Evolutionary conservation across 2,888 invertebrate species (phyloP), one percentile per base, ranked within the genome.

Genomic region (Patella depressa): DNA sequence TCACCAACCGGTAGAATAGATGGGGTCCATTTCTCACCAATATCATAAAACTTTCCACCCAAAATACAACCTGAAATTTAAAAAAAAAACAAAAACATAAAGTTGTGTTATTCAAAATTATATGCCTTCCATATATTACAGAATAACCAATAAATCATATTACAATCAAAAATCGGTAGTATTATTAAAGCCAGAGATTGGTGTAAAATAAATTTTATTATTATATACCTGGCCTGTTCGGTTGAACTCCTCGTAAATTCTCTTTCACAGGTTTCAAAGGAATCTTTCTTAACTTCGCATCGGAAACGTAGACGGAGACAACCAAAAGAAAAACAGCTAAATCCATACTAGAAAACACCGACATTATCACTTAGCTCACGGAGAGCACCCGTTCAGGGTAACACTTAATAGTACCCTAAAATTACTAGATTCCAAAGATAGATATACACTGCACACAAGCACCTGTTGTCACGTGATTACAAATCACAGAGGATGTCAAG

Each of bases 1-100:
- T 97, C 95, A 81, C 97, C 98, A 91, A 97, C 97, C 24, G 98
- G 97, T 78, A 97, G 97, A 85, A 98, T 93, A 92, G 97, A 96
- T 74, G 98, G 97, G 89, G 95, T 96, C 97, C 98, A 98, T 86
- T 95, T 95, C 74, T 97, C 95, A 76, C 96, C 97, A 85, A 98
- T 93, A 92, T 97, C 96, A 87, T 95, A 95, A 75, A 96, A 94
- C 92, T 95, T 95, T 90, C 96, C 96, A 80, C 97, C 98, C 91
- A 98, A 96, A 88, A 95, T 95, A 91, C 98, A 98, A 94, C 98
- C 98, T 96, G 95, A 74, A 95, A 95, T 92, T 93, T 93, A 91
- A 88, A 72, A 91, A 72, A 91, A 45, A 76, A n/a, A 74, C 1
- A 72, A 0, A 73, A 53, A 45, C 15, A 72, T 24, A 53, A 17